Percentiles rank a stretch among this genome's conserved stretches.
These are phyloP conservation scores for Diploptera punctata DNA, from an alignment of 2,888 invertebrate genomes.

Conservation along the genomic window DNA sequence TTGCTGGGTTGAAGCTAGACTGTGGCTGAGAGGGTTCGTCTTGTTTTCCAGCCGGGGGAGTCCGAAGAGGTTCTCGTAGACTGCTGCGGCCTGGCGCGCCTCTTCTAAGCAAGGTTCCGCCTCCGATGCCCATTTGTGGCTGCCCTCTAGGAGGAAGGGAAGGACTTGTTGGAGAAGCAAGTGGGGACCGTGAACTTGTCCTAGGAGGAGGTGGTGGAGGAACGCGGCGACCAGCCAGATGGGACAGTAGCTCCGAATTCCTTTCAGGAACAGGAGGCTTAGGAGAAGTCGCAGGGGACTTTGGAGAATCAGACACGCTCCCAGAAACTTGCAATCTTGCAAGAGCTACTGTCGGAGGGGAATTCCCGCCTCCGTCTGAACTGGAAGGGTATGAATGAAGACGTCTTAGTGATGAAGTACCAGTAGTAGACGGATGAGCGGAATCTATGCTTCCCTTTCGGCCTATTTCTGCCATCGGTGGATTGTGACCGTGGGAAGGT, in stretches of 20 bases:
- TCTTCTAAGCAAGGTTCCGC: slow-evolving; percentile 52
- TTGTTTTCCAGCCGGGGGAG: slow-evolving; percentile 49
- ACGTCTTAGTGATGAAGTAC: slow-evolving; percentile 65
- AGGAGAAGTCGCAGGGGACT: slow-evolving; percentile 50
- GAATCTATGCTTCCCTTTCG: slow-evolving; percentile 63
- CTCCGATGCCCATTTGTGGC: slow-evolving; percentile 44
- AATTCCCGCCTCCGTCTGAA: slow-evolving; percentile 76
- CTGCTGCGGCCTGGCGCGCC: slow-evolving; percentile 54
- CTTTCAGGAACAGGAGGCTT: slow-evolving; percentile 86
- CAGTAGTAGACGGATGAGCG: slow-evolving; percentile 47
- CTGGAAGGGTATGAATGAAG: slow-evolving; percentile 87
- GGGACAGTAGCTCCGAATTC: slow-evolving; percentile 76
- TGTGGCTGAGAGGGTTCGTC: slow-evolving; percentile 33
- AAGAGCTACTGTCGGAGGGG: slow-evolving; percentile 73
- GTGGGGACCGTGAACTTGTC: slow-evolving; percentile 86
- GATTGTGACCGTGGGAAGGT: slow-evolving; percentile 51
- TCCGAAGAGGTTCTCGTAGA: slow-evolving; percentile 56
- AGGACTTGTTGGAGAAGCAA: slow-evolving; percentile 83
- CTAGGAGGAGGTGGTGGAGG: slow-evolving; percentile 94
- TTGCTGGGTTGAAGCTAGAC: slow-evolving; percentile 54
- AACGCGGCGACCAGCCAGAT: slow-evolving; percentile 74
- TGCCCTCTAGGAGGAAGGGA: slow-evolving; percentile 64
- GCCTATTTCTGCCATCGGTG: slow-evolving; percentile 61
- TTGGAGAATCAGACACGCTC: slow-evolving; percentile 13
- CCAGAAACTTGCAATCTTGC: slow-evolving; percentile 56